phyloP scores from a whole-genome alignment of 2,113 vertebrate genomes.

The Bubo blakistoni region DNA sequence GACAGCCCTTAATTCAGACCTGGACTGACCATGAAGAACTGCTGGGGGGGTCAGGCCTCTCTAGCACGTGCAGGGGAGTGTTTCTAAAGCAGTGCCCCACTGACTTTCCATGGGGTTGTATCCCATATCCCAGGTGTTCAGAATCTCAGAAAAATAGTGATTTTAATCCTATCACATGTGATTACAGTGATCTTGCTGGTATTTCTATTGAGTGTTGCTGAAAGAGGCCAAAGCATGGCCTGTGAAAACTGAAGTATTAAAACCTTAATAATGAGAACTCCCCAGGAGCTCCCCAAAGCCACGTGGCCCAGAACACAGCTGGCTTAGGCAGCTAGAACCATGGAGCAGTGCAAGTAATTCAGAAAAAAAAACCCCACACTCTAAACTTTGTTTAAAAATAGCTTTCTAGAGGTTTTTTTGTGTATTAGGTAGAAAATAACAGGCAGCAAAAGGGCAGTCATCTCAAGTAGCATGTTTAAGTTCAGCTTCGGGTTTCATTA shows the following conservation, averaged over 20 bases:
- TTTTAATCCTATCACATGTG: neutral
- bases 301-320: neutral
- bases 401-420: neutral
- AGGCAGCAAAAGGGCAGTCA: neutral
- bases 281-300: neutral
- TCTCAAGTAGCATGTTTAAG: neutral
- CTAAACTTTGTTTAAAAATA: neutral
- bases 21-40: accelerated
- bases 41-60: neutral
- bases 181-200: neutral
- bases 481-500: neutral
- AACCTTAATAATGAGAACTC: neutral
- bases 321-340: neutral
- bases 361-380: neutral
- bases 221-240: neutral
- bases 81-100: neutral
- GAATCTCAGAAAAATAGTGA: neutral
- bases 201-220: neutral
- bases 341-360: neutral
- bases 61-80: no score
- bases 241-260: neutral
- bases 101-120: neutral
- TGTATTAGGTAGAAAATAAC: neutral
- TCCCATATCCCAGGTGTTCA: neutral
- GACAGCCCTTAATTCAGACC: neutral